Evolutionary conservation across 2,113 vertebrate species (phyloP).

Genomic region (Siniperca knerii): DNA sequence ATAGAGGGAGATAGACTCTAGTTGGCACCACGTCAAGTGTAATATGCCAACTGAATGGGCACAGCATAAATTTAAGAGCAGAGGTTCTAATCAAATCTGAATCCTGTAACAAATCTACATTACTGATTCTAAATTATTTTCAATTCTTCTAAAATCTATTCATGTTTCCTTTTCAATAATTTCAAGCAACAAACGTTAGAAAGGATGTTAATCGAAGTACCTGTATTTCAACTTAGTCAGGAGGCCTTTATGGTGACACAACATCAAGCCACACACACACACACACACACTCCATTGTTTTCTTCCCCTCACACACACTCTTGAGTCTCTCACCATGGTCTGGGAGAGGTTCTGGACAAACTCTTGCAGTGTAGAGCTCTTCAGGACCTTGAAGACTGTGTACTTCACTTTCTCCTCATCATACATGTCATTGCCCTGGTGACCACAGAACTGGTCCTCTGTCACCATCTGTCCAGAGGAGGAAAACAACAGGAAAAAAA

Average conservation of each 20-base stretch:
- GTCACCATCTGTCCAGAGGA: slow-evolving; percentile 90
- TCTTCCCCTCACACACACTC: neutral
- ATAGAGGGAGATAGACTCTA: neutral
- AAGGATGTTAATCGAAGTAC: neutral
- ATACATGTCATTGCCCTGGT: slow-evolving; percentile 99
- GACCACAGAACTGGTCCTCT: slow-evolving; percentile 99
- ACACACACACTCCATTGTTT: neutral
- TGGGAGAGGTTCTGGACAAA: slow-evolving; percentile 99
- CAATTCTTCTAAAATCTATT: neutral
- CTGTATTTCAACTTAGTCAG: neutral
- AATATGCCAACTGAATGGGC: too few species aligned
- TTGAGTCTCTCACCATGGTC: slow-evolving; percentile 91
- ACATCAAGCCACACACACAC: neutral
- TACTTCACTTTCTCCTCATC: slow-evolving; percentile 99
- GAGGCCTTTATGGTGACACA: neutral
- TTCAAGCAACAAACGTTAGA: neutral
- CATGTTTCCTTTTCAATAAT: neutral
- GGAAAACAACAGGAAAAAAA: neutral
- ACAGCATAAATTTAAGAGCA: too few species aligned
- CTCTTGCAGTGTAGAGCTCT: slow-evolving; percentile 96
- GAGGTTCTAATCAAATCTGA: neutral
- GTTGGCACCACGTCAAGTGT: neutral
- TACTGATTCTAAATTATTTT: neutral
- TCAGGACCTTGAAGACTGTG: slow-evolving; percentile 98
- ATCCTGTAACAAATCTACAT: neutral